Conservation (phyloP, 2,113 vertebrate genomes). For the Prunella himalayana region DNA sequence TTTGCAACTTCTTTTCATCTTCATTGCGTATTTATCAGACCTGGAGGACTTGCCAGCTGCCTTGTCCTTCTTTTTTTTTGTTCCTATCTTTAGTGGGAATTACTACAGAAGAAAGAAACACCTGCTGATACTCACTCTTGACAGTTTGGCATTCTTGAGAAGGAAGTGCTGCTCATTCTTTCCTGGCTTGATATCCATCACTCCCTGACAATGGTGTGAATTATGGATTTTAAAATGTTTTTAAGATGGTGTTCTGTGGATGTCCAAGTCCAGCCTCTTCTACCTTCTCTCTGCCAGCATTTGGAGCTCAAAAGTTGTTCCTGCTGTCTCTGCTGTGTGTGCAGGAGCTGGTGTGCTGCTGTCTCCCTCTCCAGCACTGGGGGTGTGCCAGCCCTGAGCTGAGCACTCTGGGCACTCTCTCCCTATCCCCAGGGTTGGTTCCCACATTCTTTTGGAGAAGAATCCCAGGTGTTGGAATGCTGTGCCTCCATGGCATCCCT, state of each 20-base stretch:
- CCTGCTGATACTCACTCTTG: neutral
- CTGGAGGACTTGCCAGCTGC: neutral
- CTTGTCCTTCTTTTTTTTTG: neutral
- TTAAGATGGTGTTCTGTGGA: neutral
- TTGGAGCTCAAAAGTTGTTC: neutral
- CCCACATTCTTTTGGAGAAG: rapidly evolving
- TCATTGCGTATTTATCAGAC: neutral
- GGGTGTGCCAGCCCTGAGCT: neutral
- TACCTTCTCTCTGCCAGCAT: neutral
- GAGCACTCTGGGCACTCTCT: neutral
- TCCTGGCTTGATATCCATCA: neutral
- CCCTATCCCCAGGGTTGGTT: neutral
- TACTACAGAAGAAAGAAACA: neutral
- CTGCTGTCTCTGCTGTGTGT: neutral
- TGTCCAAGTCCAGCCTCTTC: neutral
- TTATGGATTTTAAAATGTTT: neutral
- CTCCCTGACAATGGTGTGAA: neutral
- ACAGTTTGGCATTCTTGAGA: neutral
- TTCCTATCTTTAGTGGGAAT: neutral
- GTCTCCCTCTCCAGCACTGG: neutral
- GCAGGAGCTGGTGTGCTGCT: neutral
- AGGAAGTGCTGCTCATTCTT: neutral
- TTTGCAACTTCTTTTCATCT: neutral
- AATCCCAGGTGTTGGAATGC: rapidly evolving
- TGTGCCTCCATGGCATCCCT: neutral